phyloP scores from a whole-genome alignment of 2,888 invertebrate species.

The Heliconius ismenius region DNA sequence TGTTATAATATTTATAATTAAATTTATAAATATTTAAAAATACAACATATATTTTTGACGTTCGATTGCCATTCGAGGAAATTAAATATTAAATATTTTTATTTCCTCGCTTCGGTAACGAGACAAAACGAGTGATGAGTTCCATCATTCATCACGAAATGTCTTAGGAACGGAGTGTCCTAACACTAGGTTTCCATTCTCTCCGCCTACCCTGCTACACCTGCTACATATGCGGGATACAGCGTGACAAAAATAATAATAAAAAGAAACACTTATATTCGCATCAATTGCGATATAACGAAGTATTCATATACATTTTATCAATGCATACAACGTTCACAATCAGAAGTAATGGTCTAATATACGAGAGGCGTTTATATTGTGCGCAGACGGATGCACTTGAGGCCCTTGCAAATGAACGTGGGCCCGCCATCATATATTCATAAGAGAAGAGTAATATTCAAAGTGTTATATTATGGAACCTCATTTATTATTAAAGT shows the following conservation, averaged over 20 bases:
- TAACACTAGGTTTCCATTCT: neutral
- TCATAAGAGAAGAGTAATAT: conserved; percentile 43
- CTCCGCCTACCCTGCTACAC: neutral
- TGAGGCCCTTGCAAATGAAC: conserved; percentile 64
- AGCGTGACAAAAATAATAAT: neutral
- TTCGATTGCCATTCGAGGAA: too few relatives aligned
- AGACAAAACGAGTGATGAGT: neutral
- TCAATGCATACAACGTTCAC: conserved; percentile 70
- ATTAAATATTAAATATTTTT: too few relatives aligned
- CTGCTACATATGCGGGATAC: neutral
- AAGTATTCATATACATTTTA: conserved; percentile 60
- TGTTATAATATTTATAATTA: too few relatives aligned
- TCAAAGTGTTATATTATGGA: conserved; percentile 28
- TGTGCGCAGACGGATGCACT: conserved; percentile 62
- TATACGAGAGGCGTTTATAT: conserved; percentile 57
- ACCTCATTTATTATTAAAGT: conserved; percentile 32
- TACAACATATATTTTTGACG: too few relatives aligned
- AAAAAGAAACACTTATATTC: neutral
- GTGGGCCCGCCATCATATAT: conserved; percentile 54
- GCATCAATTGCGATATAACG: conserved; percentile 3
- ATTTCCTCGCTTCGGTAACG: too few relatives aligned
- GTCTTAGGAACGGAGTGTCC: neutral
- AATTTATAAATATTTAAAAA: too few relatives aligned
- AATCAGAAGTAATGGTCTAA: conserved; percentile 73
- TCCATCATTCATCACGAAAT: neutral